These are phyloP conservation scores for Aphyosemion australe DNA, from an alignment of 2,113 vertebrate species.

Conservation along the genomic window DNA sequence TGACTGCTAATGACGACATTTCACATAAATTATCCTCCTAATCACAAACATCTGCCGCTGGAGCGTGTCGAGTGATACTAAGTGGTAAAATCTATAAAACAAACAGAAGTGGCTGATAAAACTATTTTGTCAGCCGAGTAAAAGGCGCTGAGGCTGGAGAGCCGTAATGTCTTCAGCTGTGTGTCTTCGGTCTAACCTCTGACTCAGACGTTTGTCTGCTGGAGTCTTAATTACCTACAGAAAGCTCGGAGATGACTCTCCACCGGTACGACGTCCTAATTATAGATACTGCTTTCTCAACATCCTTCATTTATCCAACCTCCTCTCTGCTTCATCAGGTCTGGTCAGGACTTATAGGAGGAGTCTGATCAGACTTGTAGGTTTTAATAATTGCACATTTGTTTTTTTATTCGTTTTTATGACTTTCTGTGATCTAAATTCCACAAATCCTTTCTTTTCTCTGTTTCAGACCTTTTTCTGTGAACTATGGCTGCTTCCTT, in stretches of 20 bases:
- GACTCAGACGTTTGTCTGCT: constrained; percentile 69
- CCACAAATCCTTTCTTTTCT: too few relatives aligned
- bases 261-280: constrained; percentile 61
- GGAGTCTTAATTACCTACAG: constrained; percentile 69
- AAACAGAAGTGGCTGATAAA: constrained; percentile 64
- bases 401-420: too few relatives aligned
- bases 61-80: constrained; percentile 78
- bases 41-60: constrained; percentile 87
- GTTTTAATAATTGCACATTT: background rate
- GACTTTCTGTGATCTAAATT: too few relatives aligned
- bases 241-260: constrained; percentile 57
- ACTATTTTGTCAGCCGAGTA: constrained; percentile 52
- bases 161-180: constrained; percentile 63
- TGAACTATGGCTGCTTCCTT: too few relatives aligned
- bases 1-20: constrained; percentile 81
- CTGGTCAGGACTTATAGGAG: constrained; percentile 1
- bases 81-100: constrained; percentile 73
- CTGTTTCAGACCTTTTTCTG: too few relatives aligned
- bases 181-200: constrained; percentile 73
- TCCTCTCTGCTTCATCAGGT: constrained; percentile 26
- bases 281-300: constrained; percentile 70
- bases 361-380: background rate
- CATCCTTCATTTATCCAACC: constrained; percentile 37
- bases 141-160: constrained; percentile 63
- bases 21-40: constrained; percentile 85